Evolutionary conservation across 2,797 vertebrate genomes (phyloP), one percentile per base, ranked within the genome.

Genomic region (Notolabrus celidotus): DNA sequence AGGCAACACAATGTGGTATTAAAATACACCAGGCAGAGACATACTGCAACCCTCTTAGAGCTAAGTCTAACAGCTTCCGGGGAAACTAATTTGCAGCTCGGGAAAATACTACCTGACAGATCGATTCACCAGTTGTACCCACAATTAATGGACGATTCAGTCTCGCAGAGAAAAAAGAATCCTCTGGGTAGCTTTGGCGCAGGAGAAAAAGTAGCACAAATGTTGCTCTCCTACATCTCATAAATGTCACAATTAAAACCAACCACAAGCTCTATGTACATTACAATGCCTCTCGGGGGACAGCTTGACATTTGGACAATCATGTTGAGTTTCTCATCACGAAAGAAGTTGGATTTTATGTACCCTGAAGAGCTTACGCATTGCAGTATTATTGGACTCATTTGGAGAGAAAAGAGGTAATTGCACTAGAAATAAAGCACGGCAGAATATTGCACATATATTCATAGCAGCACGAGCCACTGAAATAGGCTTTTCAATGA

Each of bases 221-320:
- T 80, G 76, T 78, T 83, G 76, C 82, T 83, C 74, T 84, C 79
- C 74, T 82, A 89, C 83, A 77, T 90, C 83, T 90, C 88, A 91
- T 90, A 92, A 92, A 92, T 91, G 90, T 89, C 91, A 92, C 88
- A 91, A 92, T 92, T 91, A 92, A 87, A 91, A 86, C 76, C 68
- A 85, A 89, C 86, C 81, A 82, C 75, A 49, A 85, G 82, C 81
- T 72, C 60, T 77, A 79, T 87, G 87, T 84, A 80, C 74, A 83
- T 91, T 90, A 74, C 85, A 77, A 74, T 79, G 70, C 73, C 75
- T 89, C 89, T 81, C 74, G 47, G 80, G 88, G 89, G 90, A 77
- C 82, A 81, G 57, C 80, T 88, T 93, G 92, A 90, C 90, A 92
- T 93, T 92, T 92, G 86, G 84, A 90, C 88, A 84, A 85, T 89